Conservation (phyloP, 2,888 invertebrate species). For the Bugulina stolonifera region DNA sequence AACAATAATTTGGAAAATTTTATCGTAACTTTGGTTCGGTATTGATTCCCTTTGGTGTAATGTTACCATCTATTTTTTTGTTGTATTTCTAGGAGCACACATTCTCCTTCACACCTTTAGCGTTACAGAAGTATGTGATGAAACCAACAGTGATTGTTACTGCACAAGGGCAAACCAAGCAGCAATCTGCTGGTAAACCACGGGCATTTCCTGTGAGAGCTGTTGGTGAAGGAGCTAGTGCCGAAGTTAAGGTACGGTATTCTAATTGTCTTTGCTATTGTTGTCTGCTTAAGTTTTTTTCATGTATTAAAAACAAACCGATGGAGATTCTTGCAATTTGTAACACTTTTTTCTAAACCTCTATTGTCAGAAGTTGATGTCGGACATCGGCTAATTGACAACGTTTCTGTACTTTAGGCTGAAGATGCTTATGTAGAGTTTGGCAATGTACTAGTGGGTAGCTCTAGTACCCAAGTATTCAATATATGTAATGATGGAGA, state of each 20-base stretch:
- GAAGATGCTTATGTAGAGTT: conserved; percentile 44
- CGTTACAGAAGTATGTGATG: conserved; percentile 44
- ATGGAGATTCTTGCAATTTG: too few species aligned
- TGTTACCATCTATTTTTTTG: too few species aligned
- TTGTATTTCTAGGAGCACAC: conserved; percentile 36
- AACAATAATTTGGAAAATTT: too few species aligned
- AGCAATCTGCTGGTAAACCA: conserved; percentile 45
- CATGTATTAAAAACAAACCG: too few species aligned
- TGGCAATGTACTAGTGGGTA: conserved; percentile 49
- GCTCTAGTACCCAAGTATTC: conserved; percentile 38
- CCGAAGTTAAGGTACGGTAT: conserved; percentile 37
- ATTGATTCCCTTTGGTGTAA: too few species aligned
- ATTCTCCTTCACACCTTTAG: conserved; percentile 42
- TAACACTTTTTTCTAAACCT: too few species aligned
- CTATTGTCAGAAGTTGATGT: too few species aligned
- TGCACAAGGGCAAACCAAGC: conserved; percentile 44
- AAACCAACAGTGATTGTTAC: conserved; percentile 46
- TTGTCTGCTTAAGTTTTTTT: too few species aligned
- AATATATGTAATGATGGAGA: conserved; percentile 45
- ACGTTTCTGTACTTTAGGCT: too few species aligned
- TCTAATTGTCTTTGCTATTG: not conserved
- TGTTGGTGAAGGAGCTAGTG: conserved; percentile 47
- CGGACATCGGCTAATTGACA: too few species aligned
- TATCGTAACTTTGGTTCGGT: too few species aligned
- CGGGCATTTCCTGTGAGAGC: conserved; percentile 41